A percentile compares a stretch with the other conserved stretches of the same genome.
Evolutionary conservation across 2,888 invertebrate genomes (phyloP).

Genomic region (Harpagoxenus sublaevis): DNA sequence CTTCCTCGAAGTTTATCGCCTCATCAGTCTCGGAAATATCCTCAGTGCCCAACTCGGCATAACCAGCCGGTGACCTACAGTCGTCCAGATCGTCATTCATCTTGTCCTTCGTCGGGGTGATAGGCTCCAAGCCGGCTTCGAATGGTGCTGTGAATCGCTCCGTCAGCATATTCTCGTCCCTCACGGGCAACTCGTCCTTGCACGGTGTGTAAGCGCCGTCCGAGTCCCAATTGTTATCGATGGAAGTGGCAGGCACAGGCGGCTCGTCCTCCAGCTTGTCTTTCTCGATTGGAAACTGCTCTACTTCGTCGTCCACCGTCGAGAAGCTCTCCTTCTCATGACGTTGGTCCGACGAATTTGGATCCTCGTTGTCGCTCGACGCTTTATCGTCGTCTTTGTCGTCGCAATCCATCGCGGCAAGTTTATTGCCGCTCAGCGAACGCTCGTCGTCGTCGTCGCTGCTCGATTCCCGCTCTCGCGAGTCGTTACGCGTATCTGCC

Average conservation of each 20-base stretch:
- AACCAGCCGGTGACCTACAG: conserved; percentile 84
- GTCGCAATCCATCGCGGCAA: conserved; percentile 69
- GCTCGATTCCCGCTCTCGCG: conserved; percentile 1
- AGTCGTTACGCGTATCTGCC: conserved; percentile 28
- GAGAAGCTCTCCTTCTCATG: conserved; percentile 57
- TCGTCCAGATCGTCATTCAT: conserved; percentile 82
- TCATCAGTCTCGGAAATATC: conserved; percentile 86
- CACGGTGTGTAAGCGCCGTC: conserved; percentile 85
- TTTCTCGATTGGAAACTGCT: conserved; percentile 80
- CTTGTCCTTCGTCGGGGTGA: conserved; percentile 83
- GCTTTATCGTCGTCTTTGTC: conserved; percentile 70
- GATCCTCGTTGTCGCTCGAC: conserved; percentile 51
- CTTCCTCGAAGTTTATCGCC: conserved; percentile 85
- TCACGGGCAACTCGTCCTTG: conserved; percentile 83
- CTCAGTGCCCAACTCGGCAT: conserved; percentile 86
- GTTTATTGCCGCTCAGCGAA: conserved; percentile 67
- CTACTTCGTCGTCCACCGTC: conserved; percentile 75
- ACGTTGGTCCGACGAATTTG: conserved; percentile 58
- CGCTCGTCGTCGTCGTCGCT: conserved; percentile 57
- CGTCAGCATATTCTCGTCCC: conserved; percentile 57
- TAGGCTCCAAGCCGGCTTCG: conserved; percentile 81
- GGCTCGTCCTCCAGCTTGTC: conserved; percentile 61
- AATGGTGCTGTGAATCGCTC: conserved; percentile 42
- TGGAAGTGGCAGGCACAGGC: not conserved
- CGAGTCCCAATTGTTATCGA: conserved; percentile 79